These are phyloP conservation scores for Podiceps cristatus DNA, from an alignment of 2,113 vertebrate species.

Conservation along the genomic window DNA sequence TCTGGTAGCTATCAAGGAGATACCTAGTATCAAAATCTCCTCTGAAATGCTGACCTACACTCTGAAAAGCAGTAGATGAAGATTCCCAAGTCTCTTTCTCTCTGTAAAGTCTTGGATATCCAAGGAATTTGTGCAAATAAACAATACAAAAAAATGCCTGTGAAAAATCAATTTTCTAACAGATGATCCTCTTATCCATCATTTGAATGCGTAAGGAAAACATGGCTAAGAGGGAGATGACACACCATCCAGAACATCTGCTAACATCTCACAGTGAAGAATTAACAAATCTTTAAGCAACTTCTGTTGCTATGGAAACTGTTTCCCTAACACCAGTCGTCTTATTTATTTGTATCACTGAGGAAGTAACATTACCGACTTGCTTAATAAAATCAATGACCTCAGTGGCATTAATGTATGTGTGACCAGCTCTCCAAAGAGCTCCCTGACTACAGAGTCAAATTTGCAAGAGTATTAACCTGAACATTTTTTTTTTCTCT, in stretches of 20 bases:
- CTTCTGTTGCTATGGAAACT: conserved; percentile 17
- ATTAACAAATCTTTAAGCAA: conserved; percentile 21
- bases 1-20: not conserved
- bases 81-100: not conserved
- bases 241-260: not conserved
- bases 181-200: not conserved
- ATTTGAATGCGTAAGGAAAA: not conserved
- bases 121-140: not conserved
- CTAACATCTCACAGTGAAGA: not conserved
- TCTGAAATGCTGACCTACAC: not conserved
- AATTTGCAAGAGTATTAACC: not conserved
- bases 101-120: not conserved
- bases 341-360: not conserved
- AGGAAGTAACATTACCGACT: not conserved
- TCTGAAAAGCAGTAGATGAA: not conserved
- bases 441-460: not conserved
- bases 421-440: not conserved
- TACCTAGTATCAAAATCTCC: not conserved
- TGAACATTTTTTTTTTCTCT: not conserved
- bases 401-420: not conserved
- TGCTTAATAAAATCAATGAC: not conserved
- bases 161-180: not conserved
- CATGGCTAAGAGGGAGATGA: not conserved
- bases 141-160: not conserved
- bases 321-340: not conserved